These are phyloP conservation scores for Anas acuta DNA, from an alignment of 2,797 vertebrate genomes.

Conservation along the genomic window DNA sequence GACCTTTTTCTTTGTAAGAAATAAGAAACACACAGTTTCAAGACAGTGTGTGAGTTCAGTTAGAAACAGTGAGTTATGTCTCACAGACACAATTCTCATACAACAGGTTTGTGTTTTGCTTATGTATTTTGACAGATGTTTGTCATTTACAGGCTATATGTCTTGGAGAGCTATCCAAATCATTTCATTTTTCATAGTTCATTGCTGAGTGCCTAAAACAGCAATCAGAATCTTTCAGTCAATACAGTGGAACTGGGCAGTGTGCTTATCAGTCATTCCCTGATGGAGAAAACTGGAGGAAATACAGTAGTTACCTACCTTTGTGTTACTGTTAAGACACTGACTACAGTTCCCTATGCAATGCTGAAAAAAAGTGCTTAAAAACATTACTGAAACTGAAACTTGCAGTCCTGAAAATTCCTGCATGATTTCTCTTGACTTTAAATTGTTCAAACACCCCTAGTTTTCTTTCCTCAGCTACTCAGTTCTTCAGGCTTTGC, in stretches of 20 bases:
- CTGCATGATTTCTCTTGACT: neutral
- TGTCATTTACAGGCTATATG: slow-evolving; percentile 15
- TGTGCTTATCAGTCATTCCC: neutral
- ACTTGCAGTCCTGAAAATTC: neutral
- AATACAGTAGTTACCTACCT: neutral
- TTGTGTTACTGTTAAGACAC: neutral
- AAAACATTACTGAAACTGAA: neutral
- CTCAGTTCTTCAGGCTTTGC: neutral
- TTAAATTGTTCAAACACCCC: rapidly evolving
- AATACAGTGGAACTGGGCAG: neutral
- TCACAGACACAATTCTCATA: neutral
- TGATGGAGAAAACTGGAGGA: neutral
- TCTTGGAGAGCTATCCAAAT: neutral
- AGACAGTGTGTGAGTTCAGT: neutral
- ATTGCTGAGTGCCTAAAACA: neutral
- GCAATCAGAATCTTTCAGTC: neutral
- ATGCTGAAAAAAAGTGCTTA: neutral
- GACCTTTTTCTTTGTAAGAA: neutral
- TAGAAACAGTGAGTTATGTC: neutral
- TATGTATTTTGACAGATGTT: slow-evolving; percentile 42
- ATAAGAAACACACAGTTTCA: neutral
- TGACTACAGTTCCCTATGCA: neutral
- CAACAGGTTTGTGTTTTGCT: neutral
- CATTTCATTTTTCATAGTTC: neutral
- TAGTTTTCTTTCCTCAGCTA: neutral